These are phyloP conservation scores for Mormyrops attenuatus DNA, from an alignment of 2,797 vertebrate species.

Conservation along the genomic window DNA sequence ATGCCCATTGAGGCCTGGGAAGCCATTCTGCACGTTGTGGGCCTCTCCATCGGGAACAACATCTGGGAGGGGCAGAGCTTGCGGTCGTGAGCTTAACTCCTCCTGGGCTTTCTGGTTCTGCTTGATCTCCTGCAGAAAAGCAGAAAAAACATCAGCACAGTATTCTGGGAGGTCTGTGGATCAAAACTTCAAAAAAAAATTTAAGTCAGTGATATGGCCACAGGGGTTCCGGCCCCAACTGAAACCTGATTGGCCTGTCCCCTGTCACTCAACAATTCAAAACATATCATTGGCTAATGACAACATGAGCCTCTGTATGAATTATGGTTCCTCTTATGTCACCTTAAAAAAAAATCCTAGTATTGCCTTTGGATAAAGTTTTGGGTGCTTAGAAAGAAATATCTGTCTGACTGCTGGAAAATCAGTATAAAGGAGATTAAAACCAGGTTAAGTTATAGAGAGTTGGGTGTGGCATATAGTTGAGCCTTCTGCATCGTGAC, in stretches of 20 bases:
- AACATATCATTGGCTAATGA: neutral
- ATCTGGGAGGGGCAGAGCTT: conserved; percentile 83
- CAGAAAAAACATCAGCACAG: neutral
- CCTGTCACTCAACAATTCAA: neutral
- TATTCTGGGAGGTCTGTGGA: neutral
- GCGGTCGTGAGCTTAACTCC: conserved; percentile 74
- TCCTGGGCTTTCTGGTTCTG: conserved; percentile 85
- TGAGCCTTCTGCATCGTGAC: neutral
- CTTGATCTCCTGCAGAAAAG: conserved; percentile 77
- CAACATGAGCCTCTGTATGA: neutral
- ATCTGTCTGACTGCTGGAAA: neutral
- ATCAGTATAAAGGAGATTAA: neutral
- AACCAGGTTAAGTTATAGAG: neutral
- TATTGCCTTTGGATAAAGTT: neutral
- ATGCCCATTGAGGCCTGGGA: conserved; percentile 68
- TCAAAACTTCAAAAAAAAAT: neutral
- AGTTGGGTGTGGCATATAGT: too few relatives aligned
- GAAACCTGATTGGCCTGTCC: neutral
- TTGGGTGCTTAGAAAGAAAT: neutral
- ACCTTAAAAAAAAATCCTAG: neutral
- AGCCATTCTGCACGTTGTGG: conserved; percentile 76
- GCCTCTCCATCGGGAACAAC: conserved; percentile 86
- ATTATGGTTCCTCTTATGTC: neutral
- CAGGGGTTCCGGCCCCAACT: neutral
- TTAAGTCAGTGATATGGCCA: neutral